These are phyloP conservation scores for Meleagris gallopavo DNA, from an alignment of 2,113 vertebrate species.

Conservation along the genomic window DNA sequence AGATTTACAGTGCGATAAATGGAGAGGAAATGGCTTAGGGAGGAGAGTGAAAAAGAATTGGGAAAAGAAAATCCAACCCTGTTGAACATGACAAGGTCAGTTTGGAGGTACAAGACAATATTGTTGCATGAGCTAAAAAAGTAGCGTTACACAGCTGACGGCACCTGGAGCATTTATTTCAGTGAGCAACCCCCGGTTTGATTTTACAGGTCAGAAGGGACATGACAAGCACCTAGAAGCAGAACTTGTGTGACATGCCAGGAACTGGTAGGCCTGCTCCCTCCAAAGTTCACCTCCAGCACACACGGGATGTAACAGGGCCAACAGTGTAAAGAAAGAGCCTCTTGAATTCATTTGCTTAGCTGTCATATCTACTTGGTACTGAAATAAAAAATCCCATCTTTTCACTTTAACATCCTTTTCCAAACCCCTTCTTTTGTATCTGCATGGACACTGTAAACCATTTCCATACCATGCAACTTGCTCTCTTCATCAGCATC, in stretches of 20 bases:
- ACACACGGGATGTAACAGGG: too few species aligned
- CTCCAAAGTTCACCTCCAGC: neutral
- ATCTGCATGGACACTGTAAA: neutral
- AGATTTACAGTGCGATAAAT: conserved; percentile 2
- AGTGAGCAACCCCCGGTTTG: neutral
- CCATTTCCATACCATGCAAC: neutral
- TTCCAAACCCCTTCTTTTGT: neutral
- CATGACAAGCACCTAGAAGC: neutral
- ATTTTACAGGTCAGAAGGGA: neutral
- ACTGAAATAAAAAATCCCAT: neutral
- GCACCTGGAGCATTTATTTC: neutral
- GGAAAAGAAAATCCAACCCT: conserved; percentile 17
- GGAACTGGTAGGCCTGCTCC: rapidly evolving
- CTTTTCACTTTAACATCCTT: neutral
- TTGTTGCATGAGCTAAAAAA: neutral
- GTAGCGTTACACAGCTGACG: neutral
- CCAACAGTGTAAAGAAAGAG: neutral
- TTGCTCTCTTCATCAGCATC: conserved; percentile 6
- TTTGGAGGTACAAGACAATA: neutral
- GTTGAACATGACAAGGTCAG: neutral
- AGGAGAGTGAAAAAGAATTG: neutral
- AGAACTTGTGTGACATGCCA: rapidly evolving
- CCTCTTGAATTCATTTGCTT: neutral
- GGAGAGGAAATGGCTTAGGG: neutral
- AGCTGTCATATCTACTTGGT: neutral